These are phyloP conservation scores for Cybosia mesomella DNA, from an alignment of 2,888 invertebrate species.

Conservation along the genomic window DNA sequence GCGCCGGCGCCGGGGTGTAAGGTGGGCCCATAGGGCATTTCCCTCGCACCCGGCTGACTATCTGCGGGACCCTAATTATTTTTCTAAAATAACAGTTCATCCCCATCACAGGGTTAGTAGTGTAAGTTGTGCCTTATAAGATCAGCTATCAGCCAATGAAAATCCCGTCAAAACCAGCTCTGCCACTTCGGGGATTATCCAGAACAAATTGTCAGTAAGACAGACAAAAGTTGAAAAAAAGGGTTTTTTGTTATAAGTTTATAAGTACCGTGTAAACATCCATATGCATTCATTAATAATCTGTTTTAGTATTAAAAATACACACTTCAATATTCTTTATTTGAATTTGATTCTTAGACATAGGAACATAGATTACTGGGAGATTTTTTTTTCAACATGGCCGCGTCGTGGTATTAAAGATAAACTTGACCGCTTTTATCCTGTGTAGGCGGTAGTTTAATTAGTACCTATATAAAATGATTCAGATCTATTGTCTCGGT, in stretches of 20 bases:
- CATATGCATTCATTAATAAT: too few relatives aligned
- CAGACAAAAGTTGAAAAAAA: too few relatives aligned
- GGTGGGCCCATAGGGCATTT: too few relatives aligned
- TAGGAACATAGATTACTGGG: not conserved
- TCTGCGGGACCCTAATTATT: too few relatives aligned
- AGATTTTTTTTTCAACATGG: not conserved
- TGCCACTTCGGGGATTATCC: rapidly evolving
- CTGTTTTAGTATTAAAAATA: not conserved
- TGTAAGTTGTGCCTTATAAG: too few relatives aligned
- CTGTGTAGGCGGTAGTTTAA: not conserved
- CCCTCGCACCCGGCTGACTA: too few relatives aligned
- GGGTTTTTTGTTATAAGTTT: not conserved
- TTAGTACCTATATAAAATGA: not conserved
- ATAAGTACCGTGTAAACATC: not conserved
- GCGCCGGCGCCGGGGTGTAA: too few relatives aligned
- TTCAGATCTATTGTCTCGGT: not conserved
- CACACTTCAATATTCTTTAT: too few relatives aligned
- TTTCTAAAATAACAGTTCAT: too few relatives aligned
- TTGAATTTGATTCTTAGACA: too few relatives aligned
- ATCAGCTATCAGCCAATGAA: not conserved
- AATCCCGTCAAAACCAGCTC: too few relatives aligned
- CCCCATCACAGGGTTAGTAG: too few relatives aligned
- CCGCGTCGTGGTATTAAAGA: not conserved
- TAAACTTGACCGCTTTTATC: not conserved
- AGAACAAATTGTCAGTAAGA: not conserved